Evolutionary conservation across 2,113 vertebrate genomes (phyloP).

Genomic region (Stigmatopora nigra): DNA sequence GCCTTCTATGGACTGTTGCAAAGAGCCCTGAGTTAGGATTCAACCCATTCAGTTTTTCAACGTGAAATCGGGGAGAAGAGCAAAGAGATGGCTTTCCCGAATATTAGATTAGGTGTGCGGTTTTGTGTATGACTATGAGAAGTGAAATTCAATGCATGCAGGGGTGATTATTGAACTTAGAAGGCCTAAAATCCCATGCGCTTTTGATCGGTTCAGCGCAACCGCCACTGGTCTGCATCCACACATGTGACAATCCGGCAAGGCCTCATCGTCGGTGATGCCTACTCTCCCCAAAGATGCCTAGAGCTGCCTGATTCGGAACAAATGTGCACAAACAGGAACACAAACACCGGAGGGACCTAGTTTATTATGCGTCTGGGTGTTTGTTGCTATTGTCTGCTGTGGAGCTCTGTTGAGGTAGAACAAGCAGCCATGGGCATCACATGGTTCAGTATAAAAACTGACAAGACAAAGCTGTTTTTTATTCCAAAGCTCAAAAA

Average conservation of each 20-base stretch:
- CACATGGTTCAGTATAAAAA: constrained; percentile 68
- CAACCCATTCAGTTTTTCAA: constrained; percentile 49
- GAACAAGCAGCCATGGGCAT: constrained; percentile 61
- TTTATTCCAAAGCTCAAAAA: constrained; percentile 50
- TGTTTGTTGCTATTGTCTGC: constrained; percentile 39
- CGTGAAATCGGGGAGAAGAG: constrained; percentile 28
- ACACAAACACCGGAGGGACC: constrained; percentile 55
- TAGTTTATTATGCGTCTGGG: constrained; percentile 12
- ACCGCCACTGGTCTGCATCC: constrained; percentile 64
- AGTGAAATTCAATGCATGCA: constrained; percentile 41
- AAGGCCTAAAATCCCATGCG: constrained; percentile 39
- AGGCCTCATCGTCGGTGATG: constrained; percentile 46
- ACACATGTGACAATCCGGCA: constrained; percentile 65
- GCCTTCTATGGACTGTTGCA: constrained; percentile 51
- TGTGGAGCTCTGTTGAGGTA: constrained; percentile 55
- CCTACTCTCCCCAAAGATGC: constrained; percentile 48
- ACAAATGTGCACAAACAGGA: constrained; percentile 68
- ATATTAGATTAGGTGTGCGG: constrained; percentile 41
- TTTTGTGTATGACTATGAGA: constrained; percentile 15
- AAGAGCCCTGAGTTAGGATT: constrained; percentile 45
- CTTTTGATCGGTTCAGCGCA: constrained; percentile 47
- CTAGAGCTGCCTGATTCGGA: constrained; percentile 63
- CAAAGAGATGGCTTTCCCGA: constrained; percentile 34
- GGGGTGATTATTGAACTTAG: constrained; percentile 42
- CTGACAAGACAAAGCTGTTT: constrained; percentile 66